Evolutionary conservation across 2,113 vertebrate genomes (phyloP), one percentile per base, ranked within the genome.

Genomic region (Macquaria australasica): DNA sequence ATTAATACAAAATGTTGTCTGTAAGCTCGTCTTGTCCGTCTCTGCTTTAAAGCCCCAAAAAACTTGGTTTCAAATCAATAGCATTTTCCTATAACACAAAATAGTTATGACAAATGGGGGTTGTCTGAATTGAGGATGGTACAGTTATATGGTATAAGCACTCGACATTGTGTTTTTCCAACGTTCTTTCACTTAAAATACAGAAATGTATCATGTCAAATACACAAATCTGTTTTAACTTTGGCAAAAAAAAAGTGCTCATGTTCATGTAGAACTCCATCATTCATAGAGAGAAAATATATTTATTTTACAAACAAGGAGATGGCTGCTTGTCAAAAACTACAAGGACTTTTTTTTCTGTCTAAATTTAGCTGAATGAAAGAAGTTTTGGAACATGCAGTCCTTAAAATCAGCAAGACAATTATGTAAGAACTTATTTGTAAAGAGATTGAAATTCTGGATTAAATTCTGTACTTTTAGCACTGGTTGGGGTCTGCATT

Each of bases 321-420:
- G 23, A 34, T 43, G n/a, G 23, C 60, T 45, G 66, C 45, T 64
- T 41, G 25, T 50, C 6, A 1, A 45, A 67, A 67, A 60, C 11
- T 31, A 48, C 59, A 81, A 34, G 51, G 28, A 45, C 16, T 6
- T 72, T 20, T 56, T 72, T 77, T 72, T 73, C 25, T 45, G 37
- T 58, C 60, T 63, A 81, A 73, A 73, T 81, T 55, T 85, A 55
- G 37, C 72, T 45, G 28, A 73, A 75, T 64, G 1, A 79, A 72
- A 81, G 16, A 72, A 4, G 2, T 59, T 76, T 51, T 75, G 66
- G 20, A 62, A 77, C 59, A 41, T 48, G 34, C 14, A 37, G 31
- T 59, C 48, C 18, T 82, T 58, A 7, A 28, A 53, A 48, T 68
- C 51, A 60, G 11, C 28, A 31, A 50, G 50, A 41, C 8, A 14